These are phyloP conservation scores for Halictus quadricinctus DNA, from an alignment of 2,888 invertebrate genomes.

Conservation along the genomic window DNA sequence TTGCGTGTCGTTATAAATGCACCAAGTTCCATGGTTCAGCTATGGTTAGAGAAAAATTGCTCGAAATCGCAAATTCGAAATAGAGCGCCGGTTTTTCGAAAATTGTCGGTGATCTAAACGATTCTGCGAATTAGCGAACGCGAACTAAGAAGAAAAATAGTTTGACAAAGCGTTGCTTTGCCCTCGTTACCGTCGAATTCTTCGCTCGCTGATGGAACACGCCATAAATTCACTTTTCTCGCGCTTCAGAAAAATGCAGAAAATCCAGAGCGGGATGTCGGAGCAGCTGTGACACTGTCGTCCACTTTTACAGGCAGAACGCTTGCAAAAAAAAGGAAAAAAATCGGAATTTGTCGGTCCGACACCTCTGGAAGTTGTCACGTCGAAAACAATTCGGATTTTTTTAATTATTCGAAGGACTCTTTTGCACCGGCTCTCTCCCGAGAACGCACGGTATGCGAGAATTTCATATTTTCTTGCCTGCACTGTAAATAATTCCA, in stretches of 20 bases:
- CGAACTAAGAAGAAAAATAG: constrained; percentile 5
- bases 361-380: constrained; percentile 19
- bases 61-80: neutral
- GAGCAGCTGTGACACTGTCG: constrained; percentile 49
- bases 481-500: neutral
- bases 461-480: neutral
- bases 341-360: constrained; percentile 1
- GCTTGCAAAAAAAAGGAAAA: neutral
- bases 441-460: neutral
- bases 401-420: constrained; percentile 37
- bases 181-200: constrained; percentile 46
- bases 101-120: neutral
- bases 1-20: neutral
- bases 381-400: constrained; percentile 44
- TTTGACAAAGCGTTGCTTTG: constrained; percentile 13
- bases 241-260: constrained; percentile 28
- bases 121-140: constrained; percentile 15
- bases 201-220: constrained; percentile 28
- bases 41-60: neutral
- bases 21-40: neutral
- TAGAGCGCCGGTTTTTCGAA: neutral
- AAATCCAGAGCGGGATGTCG: constrained; percentile 44
- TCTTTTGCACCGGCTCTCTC: neutral
- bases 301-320: constrained; percentile 26
- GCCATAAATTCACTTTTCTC: constrained; percentile 44